Percentiles rank a stretch among this genome's conserved stretches.
Conservation (phyloP, 2,113 vertebrate genomes). For the Embiotoca jacksoni region DNA sequence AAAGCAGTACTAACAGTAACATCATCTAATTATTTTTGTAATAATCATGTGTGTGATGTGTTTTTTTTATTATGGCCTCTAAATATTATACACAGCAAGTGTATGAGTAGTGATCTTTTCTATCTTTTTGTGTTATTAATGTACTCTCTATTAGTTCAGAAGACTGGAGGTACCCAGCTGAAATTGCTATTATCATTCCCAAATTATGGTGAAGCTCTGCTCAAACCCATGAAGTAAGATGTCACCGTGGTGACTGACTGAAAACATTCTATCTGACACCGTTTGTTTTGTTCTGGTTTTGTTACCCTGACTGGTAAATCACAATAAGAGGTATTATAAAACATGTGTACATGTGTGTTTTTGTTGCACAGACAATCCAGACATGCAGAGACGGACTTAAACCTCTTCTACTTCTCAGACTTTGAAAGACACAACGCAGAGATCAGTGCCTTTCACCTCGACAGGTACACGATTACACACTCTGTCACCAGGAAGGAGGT, state of each 20-base stretch:
- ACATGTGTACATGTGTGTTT: not conserved
- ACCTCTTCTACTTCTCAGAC: constrained; percentile 94
- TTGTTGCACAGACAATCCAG: constrained; percentile 83
- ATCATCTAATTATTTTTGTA: too few species aligned
- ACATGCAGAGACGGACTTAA: constrained; percentile 86
- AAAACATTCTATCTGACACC: not conserved
- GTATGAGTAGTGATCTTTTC: not conserved
- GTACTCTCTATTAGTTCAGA: constrained; percentile 80
- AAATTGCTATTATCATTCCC: constrained; percentile 85
- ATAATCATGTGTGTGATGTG: too few species aligned
- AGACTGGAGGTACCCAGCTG: constrained; percentile 86
- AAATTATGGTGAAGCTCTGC: constrained; percentile 86
- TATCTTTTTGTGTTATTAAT: not conserved
- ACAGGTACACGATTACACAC: constrained; percentile 82
- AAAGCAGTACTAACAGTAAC: too few species aligned
- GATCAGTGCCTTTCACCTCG: constrained; percentile 90
- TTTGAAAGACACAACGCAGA: constrained; percentile 92
- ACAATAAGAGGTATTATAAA: not conserved
- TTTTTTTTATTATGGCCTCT: not conserved
- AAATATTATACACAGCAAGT: not conserved
- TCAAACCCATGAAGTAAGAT: constrained; percentile 90
- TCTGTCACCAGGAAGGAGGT: not conserved
- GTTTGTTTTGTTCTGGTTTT: not conserved
- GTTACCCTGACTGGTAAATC: too few species aligned
- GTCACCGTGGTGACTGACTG: not conserved